Percentiles rank a stretch among this genome's conserved stretches.
These are phyloP conservation scores for Buteo buteo DNA, from an alignment of 2,113 vertebrate genomes.

Conservation along the genomic window DNA sequence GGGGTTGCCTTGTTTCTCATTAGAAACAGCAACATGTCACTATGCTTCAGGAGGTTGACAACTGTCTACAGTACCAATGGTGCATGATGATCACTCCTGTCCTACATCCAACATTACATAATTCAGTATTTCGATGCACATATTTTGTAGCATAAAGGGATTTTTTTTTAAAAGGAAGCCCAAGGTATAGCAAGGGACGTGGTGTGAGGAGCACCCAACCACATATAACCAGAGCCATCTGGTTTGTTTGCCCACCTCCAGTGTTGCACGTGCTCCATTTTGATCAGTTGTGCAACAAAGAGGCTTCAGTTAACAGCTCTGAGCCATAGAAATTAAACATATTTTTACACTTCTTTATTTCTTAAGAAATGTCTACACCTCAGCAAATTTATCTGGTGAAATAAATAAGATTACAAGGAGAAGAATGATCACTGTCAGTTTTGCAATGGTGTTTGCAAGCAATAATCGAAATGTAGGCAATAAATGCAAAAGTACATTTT, in stretches of 20 bases:
- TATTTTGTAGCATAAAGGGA: neutral
- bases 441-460: neutral
- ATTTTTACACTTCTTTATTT: neutral
- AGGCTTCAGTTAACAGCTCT: neutral
- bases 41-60: neutral
- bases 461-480: neutral
- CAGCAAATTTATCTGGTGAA: neutral
- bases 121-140: neutral
- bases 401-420: neutral
- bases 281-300: neutral
- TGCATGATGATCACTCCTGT: neutral
- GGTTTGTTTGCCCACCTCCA: neutral
- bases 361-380: neutral
- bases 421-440: neutral
- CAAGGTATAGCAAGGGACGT: neutral
- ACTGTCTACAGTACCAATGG: no score
- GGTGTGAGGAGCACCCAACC: neutral
- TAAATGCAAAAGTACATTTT: neutral
- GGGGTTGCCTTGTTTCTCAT: neutral
- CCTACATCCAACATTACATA: neutral
- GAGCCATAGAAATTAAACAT: neutral
- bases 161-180: neutral
- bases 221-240: rapidly evolving
- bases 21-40: neutral
- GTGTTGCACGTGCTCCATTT: neutral